These are phyloP conservation scores for Poeciliopsis presidionis DNA, from an alignment of 2,797 vertebrate genomes.

Conservation along the genomic window DNA sequence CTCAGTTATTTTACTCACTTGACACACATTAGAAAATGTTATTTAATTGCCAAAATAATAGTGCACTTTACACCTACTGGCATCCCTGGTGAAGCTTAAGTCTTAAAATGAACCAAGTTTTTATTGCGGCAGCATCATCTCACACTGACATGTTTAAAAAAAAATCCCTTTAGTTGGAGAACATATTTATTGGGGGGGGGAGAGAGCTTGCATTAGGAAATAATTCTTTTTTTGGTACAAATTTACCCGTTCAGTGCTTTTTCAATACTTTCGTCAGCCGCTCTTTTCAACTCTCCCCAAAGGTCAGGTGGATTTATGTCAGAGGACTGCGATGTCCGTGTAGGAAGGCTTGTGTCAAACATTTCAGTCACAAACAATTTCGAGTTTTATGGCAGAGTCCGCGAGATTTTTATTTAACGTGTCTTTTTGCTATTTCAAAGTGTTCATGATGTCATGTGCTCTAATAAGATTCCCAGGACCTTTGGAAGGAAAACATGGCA, in stretches of 20 bases:
- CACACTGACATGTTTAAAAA: not conserved
- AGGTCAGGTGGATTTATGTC: not conserved
- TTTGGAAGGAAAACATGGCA: too few relatives aligned
- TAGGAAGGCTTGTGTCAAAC: conserved; percentile 1
- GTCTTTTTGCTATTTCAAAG: too few relatives aligned
- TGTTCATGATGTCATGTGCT: not conserved
- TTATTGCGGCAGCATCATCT: not conserved
- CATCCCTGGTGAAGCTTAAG: not conserved
- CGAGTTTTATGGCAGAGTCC: not conserved
- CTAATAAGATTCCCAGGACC: not conserved
- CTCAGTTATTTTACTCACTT: not conserved
- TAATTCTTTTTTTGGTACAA: too few relatives aligned
- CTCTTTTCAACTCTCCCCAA: too few relatives aligned
- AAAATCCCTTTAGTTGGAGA: not conserved
- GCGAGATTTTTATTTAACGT: too few relatives aligned
- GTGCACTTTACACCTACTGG: not conserved
- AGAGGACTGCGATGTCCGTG: not conserved
- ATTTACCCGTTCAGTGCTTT: too few relatives aligned
- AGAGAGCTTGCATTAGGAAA: not conserved
- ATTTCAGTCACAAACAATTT: not conserved
- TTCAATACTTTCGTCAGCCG: too few relatives aligned
- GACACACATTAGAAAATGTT: not conserved
- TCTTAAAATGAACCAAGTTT: not conserved
- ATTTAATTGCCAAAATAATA: not conserved
- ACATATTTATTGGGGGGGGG: not conserved